Conservation (phyloP, 1,140 invertebrate genomes). For the Pseudomyrmex concolor region DNA sequence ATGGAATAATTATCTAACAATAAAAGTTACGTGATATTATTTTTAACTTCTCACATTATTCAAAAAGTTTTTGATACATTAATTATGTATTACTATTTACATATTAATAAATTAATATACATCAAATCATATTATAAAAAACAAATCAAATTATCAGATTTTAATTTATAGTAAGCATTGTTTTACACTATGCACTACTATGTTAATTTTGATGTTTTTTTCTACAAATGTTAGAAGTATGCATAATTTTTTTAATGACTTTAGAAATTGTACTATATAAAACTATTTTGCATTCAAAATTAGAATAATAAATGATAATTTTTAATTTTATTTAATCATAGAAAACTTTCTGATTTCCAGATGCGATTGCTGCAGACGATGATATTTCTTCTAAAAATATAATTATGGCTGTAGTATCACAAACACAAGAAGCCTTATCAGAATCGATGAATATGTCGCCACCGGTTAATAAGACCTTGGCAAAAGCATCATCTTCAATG, state of each 20-base stretch:
- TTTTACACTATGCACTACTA: not conserved
- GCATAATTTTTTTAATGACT: not conserved
- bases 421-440: not conserved
- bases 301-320: not conserved
- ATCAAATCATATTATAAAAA: not conserved
- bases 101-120: no score
- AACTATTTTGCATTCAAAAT: not conserved
- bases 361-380: conserved; percentile 46
- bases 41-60: not conserved
- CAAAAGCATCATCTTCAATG: conserved; percentile 2
- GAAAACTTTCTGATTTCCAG: conserved; percentile 59
- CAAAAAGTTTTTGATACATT: no score
- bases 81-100: no score
- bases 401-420: not conserved
- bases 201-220: not conserved
- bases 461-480: not conserved
- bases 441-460: not conserved
- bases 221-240: not conserved
- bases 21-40: not conserved
- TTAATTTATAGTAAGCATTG: not conserved
- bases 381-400: not conserved
- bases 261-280: conserved; percentile 15
- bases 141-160: not conserved
- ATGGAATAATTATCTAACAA: not conserved
- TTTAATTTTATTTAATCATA: not conserved